A percentile compares a stretch with the other conserved stretches of the same genome.
phyloP scores from a whole-genome alignment of 2,797 vertebrate genomes.

The Melanogrammus aeglefinus region DNA sequence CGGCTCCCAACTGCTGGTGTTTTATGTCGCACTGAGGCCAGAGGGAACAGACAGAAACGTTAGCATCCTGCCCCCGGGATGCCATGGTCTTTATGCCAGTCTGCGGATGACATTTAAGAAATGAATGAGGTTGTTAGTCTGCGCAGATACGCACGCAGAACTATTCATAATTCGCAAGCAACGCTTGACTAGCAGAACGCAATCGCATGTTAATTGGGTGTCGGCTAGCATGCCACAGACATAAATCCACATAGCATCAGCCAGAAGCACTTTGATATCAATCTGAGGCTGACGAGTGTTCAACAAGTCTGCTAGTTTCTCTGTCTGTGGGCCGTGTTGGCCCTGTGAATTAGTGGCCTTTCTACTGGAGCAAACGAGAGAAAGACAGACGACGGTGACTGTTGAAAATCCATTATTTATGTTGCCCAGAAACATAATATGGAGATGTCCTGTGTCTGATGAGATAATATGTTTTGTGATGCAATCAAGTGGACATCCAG shows the following conservation, averaged over 20 bases:
- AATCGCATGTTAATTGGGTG: background rate
- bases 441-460: conserved; percentile 12
- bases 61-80: conserved; percentile 6
- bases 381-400: background rate
- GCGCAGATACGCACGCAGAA: conserved; percentile 11
- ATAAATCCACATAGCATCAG: conserved; percentile 37
- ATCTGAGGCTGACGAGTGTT: conserved; percentile 22
- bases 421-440: conserved; percentile 4
- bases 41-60: conserved; percentile 12
- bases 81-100: conserved; percentile 7
- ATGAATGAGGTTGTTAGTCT: conserved; percentile 21
- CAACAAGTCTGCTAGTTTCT: background rate
- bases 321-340: conserved; percentile 3
- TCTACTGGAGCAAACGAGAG: conserved; percentile 27
- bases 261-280: conserved; percentile 14
- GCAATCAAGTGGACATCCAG: background rate
- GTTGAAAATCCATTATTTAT: conserved; percentile 25
- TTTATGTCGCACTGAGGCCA: conserved; percentile 11
- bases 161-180: conserved; percentile 11
- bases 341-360: conserved; percentile 28
- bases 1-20: background rate
- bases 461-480: conserved; percentile 1
- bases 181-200: background rate
- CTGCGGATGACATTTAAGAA: conserved; percentile 16
- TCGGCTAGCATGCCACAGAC: conserved; percentile 14